These are phyloP conservation scores for Saturnia pavonia DNA, from an alignment of 2,888 invertebrate species.

Conservation along the genomic window DNA sequence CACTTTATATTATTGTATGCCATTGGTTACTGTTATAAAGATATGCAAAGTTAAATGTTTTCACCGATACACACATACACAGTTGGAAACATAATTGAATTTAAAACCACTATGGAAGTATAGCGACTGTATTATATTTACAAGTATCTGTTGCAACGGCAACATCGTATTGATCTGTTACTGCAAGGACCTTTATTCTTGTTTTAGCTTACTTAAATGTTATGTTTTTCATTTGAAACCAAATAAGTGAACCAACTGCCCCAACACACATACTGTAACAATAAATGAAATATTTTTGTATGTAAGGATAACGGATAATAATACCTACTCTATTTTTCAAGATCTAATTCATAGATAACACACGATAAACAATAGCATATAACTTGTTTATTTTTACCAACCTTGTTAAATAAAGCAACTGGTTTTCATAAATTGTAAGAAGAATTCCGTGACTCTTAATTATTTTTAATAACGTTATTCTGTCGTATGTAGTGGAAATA, in stretches of 20 bases:
- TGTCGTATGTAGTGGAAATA: not conserved
- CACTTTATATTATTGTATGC: not conserved
- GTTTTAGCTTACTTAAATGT: not conserved
- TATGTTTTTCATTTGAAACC: not conserved
- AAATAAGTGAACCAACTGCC: not conserved
- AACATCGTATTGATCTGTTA: conserved; percentile 26
- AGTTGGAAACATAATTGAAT: conserved; percentile 13
- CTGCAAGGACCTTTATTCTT: conserved; percentile 22
- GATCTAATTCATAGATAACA: not conserved
- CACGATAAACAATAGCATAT: not conserved
- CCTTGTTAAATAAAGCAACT: not conserved
- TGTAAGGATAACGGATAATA: not conserved
- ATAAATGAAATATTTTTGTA: not conserved
- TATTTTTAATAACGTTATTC: not conserved
- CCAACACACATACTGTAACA: not conserved
- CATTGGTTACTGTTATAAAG: not conserved
- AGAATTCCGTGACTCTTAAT: not conserved
- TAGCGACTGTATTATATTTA: conserved; percentile 9
- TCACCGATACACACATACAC: not conserved
- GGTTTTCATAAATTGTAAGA: not conserved
- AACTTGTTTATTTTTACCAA: not conserved
- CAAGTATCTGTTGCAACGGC: conserved; percentile 21
- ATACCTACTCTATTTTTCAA: not conserved
- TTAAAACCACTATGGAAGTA: conserved; percentile 10
- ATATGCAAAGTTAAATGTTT: conserved; percentile 3